Evolutionary conservation across 2,797 vertebrate genomes (phyloP), one percentile per base, ranked within the genome.

Genomic region (Scomberomorus guttatus): DNA sequence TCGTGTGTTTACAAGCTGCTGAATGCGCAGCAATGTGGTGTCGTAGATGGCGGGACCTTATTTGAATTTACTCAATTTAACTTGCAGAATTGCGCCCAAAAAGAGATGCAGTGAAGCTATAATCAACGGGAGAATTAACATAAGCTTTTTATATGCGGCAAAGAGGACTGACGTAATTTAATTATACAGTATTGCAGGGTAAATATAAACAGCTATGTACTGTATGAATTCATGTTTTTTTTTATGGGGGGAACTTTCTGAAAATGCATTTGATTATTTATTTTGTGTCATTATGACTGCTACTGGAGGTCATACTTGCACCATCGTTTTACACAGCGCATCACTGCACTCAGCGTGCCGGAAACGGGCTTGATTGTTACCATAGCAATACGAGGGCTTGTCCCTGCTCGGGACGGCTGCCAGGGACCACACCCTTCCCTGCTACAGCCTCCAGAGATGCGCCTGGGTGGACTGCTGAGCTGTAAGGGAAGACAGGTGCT

Each of bases 371-470:
- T 79, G 76, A 75, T 67, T 66, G 92, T 92, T 91, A 60, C 86
- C 80, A 91, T 91, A 55, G 87, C 79, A 80, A 92, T 89, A 52
- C 65, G 81, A 89, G 89, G 88, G 90, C 77, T 76, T 68, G 89
- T 91, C 90, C 81, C 62, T 82, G 52, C 51, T 29, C 74, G 78
- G 91, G 90, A 91, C 90, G 79, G 75, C 81, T 81, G 81, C 88
- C 87, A 90, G 51, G 79, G 87, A 90, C 94, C 93, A 94, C 94
- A 95, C 94, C 94, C 94, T 91, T 91, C 79, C 54, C 54, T 44
- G 58, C 67, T 63, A 17, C 66, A 70, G 68, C 70, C 27, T 78
- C 75, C 72, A 68, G 65, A 79, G 83, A 90, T 76, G 67, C 22
- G 46, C 34, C 61, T 62, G 48, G 13, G 48, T 71, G 64, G 58